Base-by-base conservation (phyloP, 2,113 vertebrate species). In the Cyanistes caeruleus region DNA sequence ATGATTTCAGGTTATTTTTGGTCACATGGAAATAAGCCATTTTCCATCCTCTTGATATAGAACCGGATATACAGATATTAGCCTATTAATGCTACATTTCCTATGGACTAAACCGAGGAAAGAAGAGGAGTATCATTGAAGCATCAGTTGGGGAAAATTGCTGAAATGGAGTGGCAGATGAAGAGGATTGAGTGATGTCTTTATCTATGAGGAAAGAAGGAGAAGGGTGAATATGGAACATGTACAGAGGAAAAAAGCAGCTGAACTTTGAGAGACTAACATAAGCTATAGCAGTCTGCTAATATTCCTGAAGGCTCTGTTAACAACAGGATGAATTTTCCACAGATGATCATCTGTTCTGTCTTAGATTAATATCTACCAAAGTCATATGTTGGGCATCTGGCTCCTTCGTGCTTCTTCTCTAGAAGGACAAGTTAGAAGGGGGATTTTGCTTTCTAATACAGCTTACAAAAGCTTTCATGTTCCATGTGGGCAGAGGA, bases 261-360 rank as follows among this genome's bases (percentile, higher is more conserved):
- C 64, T 75, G 83, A 90, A 44, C 35, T 95, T 85, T 70, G 67
- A 80, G 70, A 91, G 53, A 62, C 68, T 68, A 87, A 67, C 64
- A 84, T 81, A 86, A 96, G 83, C 69, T 74, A 11, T 13, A 48
- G 75, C 86, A 87, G 33, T 13, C 74, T 92, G 90, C 67, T 92
- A 60, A 87, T 81, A 89, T 94, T 95, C 69, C 92, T 95, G 70
- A 94, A 96, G 80, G 73, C 87, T 88, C 73, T 78, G 37, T 90
- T 92, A 94, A 90, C 39, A 56, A 56, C 5, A 1, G 55, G 67
- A 73, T 87, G 37, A 59, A 82, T 96, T 95, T 87, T 76, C 77
- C 69, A 31, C 85, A 96, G 69, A 76, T 84, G 65, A 94, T 95
- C 30, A 0, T 91, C 77, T 94, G 62, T 84, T 90, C 79, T 87